Evolutionary conservation across 2,888 invertebrate genomes (phyloP), one percentile per base, ranked within the genome.

Genomic region (Metopia argyrocephala): DNA sequence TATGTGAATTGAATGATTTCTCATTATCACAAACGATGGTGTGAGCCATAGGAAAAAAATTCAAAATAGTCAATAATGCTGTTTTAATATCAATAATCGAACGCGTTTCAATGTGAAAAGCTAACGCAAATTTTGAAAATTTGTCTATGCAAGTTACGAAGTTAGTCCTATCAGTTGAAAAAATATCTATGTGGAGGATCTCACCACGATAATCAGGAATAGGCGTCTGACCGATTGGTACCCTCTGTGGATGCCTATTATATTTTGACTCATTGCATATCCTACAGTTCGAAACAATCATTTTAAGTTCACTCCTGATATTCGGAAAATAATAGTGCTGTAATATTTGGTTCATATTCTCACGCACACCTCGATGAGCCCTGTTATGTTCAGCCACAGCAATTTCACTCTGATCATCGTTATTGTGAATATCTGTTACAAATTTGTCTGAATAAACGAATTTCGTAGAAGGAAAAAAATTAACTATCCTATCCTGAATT

Each of bases 341-440:
- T 12, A 56, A 38, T 59, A 62, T 66, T 31, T 64, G 70, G 1
- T 59, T 50, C 21, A 54, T 6, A 5, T 76, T 76, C 62, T 76
- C 54, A 18, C 50, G 50, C 9, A 52, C 23, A 54, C 20, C 48
- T 28, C 61, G 31, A 38, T 75, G 75, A 25, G 76, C 5, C 4
- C 28, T 3, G 62, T 76, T 80, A 20, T 73, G 80, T 59, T 80
- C 80, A n/a, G 28, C 57, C 7, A 27, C 9, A 27, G 52, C 50
- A 18, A 78, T 69, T 76, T 83, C 79, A 20, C 46, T 27, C 46
- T 81, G 78, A 18, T 79, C 70, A 38, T 82, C 61, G 28, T 21
- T n/a, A 31, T 80, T 82, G 50, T 54, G 71, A 6, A 84, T 52
- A 71, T 83, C 82, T 4, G 68, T 83, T 7, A 83, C 76, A 15